Evolutionary conservation across 53 echinoderm and acorn worm species (phyloP).

Genomic region (Astropecten irregularis): DNA sequence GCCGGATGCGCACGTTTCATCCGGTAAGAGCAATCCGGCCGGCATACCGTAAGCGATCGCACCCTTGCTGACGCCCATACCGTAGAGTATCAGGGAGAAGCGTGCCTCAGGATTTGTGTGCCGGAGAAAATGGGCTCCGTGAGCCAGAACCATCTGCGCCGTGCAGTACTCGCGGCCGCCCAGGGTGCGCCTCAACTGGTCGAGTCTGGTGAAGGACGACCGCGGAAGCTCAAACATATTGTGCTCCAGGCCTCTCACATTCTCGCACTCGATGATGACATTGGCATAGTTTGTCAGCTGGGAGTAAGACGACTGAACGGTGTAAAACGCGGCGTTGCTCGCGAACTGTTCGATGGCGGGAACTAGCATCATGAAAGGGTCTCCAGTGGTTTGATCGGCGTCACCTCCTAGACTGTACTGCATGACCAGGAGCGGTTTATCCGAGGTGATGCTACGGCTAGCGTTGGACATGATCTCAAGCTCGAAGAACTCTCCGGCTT

Average conservation of each 20-base stretch:
- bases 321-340: constrained; percentile 68
- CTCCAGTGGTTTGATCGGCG: constrained; percentile 73
- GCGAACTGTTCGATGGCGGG: constrained; percentile 84
- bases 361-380: constrained; percentile 94
- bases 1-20: constrained; percentile 50
- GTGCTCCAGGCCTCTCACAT: constrained; percentile 71
- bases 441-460: constrained; percentile 64
- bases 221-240: constrained; percentile 78
- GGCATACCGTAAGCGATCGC: constrained; percentile 87
- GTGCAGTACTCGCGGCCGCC: constrained; percentile 70
- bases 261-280: constrained; percentile 77
- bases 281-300: constrained; percentile 73
- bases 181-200: constrained; percentile 55
- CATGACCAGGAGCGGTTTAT: constrained; percentile 81
- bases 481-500: constrained; percentile 77
- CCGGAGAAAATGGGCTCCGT: constrained; percentile 68
- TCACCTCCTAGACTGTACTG: constrained; percentile 89
- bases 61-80: constrained; percentile 50
- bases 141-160: constrained; percentile 68
- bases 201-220: constrained; percentile 55
- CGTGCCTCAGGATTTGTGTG: constrained; percentile 21
- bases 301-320: constrained; percentile 49
- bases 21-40: constrained; percentile 75
- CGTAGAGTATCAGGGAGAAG: constrained; percentile 64
- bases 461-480: constrained; percentile 65